These are phyloP conservation scores for Phenganax stokvisi DNA, from an alignment of 92 coral and sea anemone genomes.

Conservation along the genomic window DNA sequence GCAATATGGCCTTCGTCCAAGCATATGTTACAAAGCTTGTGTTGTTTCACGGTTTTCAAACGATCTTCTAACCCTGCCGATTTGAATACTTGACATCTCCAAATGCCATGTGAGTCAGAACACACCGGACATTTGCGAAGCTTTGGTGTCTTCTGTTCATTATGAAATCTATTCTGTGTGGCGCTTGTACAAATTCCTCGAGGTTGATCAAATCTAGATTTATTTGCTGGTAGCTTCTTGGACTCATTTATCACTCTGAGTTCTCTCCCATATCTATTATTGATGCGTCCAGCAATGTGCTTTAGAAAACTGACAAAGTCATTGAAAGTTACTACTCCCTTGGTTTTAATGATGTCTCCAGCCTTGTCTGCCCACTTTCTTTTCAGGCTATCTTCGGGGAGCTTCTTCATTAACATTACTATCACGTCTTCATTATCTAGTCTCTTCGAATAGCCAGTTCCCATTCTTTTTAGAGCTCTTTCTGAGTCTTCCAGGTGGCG, in stretches of 20 bases:
- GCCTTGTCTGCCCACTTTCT: constrained; percentile 65
- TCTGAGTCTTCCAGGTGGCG: constrained; percentile 50
- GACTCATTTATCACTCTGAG: background rate
- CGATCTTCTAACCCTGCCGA: constrained; percentile 15
- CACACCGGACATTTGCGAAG: constrained; percentile 26
- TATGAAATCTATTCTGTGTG: constrained; percentile 17
- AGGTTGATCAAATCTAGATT: background rate
- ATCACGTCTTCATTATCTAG: constrained; percentile 65
- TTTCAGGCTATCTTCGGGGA: constrained; percentile 61
- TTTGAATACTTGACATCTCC: constrained; percentile 37
- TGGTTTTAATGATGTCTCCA: constrained; percentile 57
- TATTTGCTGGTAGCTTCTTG: background rate
- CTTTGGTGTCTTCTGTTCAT: background rate
- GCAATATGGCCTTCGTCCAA: constrained; percentile 26
- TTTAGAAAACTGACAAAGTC: constrained; percentile 52
- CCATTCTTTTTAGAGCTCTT: constrained; percentile 58
- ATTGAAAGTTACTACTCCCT: constrained; percentile 42
- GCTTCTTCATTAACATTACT: constrained; percentile 58
- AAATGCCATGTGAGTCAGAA: constrained; percentile 19
- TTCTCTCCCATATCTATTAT: constrained; percentile 25
- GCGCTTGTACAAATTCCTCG: background rate
- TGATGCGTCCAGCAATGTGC: constrained; percentile 34
- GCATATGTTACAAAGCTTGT: constrained; percentile 21
- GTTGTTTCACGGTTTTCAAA: constrained; percentile 18
- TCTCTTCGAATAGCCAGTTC: constrained; percentile 45